Evolutionary conservation across 2,797 vertebrate species (phyloP), one percentile per base, ranked within the genome.

Genomic region (Lepus townsendii): DNA sequence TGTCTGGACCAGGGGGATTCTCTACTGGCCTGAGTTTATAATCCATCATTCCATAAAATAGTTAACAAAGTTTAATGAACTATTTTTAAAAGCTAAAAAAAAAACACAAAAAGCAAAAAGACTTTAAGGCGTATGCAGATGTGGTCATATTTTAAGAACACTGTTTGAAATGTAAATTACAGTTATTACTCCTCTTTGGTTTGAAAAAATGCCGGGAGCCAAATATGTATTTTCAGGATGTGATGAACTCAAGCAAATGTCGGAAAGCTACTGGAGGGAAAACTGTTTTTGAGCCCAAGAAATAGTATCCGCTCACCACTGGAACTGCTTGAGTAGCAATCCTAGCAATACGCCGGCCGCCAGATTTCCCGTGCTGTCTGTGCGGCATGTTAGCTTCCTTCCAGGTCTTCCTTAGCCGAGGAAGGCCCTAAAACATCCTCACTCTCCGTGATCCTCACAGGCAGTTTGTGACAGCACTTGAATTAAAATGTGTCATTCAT

Each of bases 131-230:
- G 22, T 92, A 80, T 79, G 76, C 63, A 89, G 80, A 83, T 95
- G 85, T 84, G 88, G 6, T 0, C 87, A 82, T 97, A 93, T 97
- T 96, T 97, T 92, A 97, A 95, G 93, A 97, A 97, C 88, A 91
- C 62, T 26, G 26, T 96, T 89, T 97, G 75, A 97, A 88, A 97
- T 97, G 94, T 83, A 97, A 97, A 98, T 97, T 96, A 94, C 0
- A 94, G 93, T 88, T 83, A 89, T 71, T 87, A 68, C 76, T 66
- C 76, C 94, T 90, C 83, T 96, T 52, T 20, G 9, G 11, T 85
- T 95, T 93, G 90, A 50, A 95, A 89, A 91, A 96, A 82, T 88
- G 88, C 95, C 90, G 20, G 75, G 68, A 97, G 78, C 92, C 86
- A 8, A 82, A 62, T 20, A 84, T 66, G 96, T 97, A 50, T 97